These are phyloP conservation scores for Mesembrinibis cayennensis DNA, from an alignment of 2,113 vertebrate genomes.

Conservation along the genomic window DNA sequence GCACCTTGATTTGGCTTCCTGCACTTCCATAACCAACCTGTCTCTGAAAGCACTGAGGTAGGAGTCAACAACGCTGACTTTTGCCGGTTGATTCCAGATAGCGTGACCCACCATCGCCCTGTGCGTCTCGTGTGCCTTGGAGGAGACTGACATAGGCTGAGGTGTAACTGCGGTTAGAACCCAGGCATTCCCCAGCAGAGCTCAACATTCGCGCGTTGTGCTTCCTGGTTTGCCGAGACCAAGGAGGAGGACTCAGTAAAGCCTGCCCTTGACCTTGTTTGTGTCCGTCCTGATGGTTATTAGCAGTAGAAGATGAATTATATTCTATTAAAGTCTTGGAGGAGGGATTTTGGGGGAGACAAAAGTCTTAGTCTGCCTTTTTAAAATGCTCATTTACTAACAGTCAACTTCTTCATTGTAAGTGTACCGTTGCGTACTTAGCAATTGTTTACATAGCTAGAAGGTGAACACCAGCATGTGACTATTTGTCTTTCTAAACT, in stretches of 20 bases:
- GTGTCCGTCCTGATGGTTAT: neutral
- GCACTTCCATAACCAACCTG: conserved; percentile 98
- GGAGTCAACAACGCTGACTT: rapidly evolving
- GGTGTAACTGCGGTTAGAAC: neutral
- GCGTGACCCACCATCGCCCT: rapidly evolving
- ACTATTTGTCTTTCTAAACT: neutral
- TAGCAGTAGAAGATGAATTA: neutral
- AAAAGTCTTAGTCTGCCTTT: neutral
- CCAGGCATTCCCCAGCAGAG: neutral
- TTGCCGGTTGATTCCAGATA: neutral
- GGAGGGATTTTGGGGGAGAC: neutral
- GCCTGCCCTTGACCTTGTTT: neutral
- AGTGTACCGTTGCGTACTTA: neutral
- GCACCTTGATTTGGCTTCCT: conserved; percentile 95
- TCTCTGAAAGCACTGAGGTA: conserved; percentile 98
- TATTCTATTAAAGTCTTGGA: neutral
- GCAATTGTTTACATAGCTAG: neutral
- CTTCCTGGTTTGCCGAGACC: neutral
- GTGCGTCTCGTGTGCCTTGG: no score
- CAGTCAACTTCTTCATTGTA: neutral
- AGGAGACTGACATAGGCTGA: neutral
- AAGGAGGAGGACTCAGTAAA: neutral
- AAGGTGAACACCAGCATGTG: neutral
- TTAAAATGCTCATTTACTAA: neutral
- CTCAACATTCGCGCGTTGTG: rapidly evolving